phyloP scores from a whole-genome alignment of 2,797 vertebrate genomes.

The Fistularia tabacaria region DNA sequence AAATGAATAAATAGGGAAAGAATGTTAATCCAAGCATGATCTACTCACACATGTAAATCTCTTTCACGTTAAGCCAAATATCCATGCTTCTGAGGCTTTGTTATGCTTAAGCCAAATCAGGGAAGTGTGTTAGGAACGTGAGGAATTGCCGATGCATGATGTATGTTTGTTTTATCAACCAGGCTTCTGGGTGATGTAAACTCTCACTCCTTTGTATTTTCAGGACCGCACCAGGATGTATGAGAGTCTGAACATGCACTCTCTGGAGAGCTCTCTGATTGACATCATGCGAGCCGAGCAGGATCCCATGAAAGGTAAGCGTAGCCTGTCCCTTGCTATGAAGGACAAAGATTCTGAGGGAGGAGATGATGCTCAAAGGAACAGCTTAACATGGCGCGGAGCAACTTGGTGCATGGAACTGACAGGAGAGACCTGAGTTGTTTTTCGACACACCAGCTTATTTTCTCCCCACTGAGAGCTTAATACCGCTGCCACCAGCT shows the following conservation, averaged over 20 bases:
- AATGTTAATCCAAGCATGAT: conserved; percentile 65
- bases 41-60: conserved; percentile 32
- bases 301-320: conserved; percentile 96
- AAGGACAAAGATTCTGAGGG: conserved; percentile 3
- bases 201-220: conserved; percentile 33
- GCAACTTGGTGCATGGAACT: background rate
- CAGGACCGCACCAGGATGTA: conserved; percentile 97
- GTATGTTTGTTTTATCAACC: conserved; percentile 13
- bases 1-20: conserved; percentile 63
- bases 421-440: conserved; percentile 39
- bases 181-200: background rate
- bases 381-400: background rate
- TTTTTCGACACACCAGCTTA: conserved; percentile 50
- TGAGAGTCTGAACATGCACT: conserved; percentile 99
- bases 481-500: conserved; percentile 58
- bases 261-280: conserved; percentile 97
- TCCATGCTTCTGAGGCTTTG: conserved; percentile 29
- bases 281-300: conserved; percentile 99
- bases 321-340: conserved; percentile 31
- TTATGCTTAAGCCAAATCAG: conserved; percentile 28
- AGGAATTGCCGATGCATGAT: conserved; percentile 1
- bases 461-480: conserved; percentile 57
- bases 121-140: conserved; percentile 35
- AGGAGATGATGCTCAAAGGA: conserved; percentile 8
- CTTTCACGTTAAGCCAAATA: conserved; percentile 40